These are phyloP conservation scores for Melieria picta DNA, from an alignment of 2,888 invertebrate species.

Conservation along the genomic window DNA sequence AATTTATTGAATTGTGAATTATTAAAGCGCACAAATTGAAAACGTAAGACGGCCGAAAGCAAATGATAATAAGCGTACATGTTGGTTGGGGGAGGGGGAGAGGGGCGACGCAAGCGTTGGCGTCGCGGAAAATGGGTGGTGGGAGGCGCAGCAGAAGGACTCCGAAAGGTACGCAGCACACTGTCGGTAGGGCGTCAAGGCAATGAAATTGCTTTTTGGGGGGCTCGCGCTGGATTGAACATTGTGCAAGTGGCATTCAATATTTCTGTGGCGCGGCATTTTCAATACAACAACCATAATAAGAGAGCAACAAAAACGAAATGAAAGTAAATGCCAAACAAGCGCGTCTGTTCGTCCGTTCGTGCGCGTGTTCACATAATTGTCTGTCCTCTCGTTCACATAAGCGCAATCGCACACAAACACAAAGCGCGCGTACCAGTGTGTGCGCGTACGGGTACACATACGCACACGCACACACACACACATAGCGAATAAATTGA, in stretches of 20 bases:
- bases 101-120: neutral
- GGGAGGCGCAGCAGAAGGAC: constrained; percentile 15
- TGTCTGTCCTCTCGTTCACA: too few species aligned
- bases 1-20: constrained; percentile 60
- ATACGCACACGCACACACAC: constrained; percentile 32
- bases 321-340: too few species aligned
- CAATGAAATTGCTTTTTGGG: too few species aligned
- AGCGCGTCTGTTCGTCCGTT: too few species aligned
- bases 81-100: neutral
- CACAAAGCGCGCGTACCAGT: neutral
- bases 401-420: constrained; percentile 33
- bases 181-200: too few species aligned
- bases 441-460: constrained; percentile 10
- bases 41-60: constrained; percentile 41
- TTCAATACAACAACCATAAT: too few species aligned
- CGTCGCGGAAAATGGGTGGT: neutral
- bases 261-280: too few species aligned
- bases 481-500: neutral
- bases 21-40: constrained; percentile 61
- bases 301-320: too few species aligned
- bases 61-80: constrained; percentile 7
- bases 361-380: too few species aligned
- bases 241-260: too few species aligned
- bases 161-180: constrained; percentile 37
- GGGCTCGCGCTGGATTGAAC: too few species aligned